Base-by-base conservation (phyloP, 37 sponge, comb jelly and placozoan species). In the Cladorhizidae sp. region DNA sequence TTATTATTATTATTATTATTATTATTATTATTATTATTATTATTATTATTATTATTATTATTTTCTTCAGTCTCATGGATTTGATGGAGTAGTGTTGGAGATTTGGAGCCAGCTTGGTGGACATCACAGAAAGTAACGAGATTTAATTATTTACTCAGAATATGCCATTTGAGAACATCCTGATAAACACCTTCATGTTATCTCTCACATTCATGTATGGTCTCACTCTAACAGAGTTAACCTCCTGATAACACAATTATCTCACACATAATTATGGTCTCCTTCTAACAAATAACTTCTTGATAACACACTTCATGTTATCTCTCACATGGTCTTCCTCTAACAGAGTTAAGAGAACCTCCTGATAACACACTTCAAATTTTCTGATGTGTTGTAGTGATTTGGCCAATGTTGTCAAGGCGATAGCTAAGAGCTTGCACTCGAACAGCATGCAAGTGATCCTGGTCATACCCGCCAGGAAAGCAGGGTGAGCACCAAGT, bases 81-180 rank as follows among this genome's bases (percentile, higher is more conserved):
- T 99, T 74, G 87, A 94, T 87, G 99, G 99, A 32, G 82, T 67
- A 52, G 99, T 99, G 39, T 52, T 99, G 55, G 99, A 99, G 85
- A 52, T 99, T 21, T 99, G 99, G 99, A 94, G 95, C 57, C 99
- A 99, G 64, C 67, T 99, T 14, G 84, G 81, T 26, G 93, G 93
- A 3, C 87, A 78, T 43, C 88, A 80, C 67, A 91, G 78, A 28
- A 72, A 69, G 92, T 91, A 38, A 32, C 39, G 35, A 45, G 14
- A n/a, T 75, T 57, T 62, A 36, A 25, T 40, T 2, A 51, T 59
- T 45, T 45, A 45, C 49, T 9, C 9, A 5, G 9, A 45, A 45
- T 45, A 45, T n/a, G n/a, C n/a, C n/a, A n/a, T n/a, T n/a, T n/a
- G n/a, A n/a, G n/a, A n/a, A n/a, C n/a, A n/a, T n/a, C n/a, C n/a